These are phyloP conservation scores for Eurytemora carolleeae DNA, from an alignment of 1,140 invertebrate genomes.

Conservation along the genomic window DNA sequence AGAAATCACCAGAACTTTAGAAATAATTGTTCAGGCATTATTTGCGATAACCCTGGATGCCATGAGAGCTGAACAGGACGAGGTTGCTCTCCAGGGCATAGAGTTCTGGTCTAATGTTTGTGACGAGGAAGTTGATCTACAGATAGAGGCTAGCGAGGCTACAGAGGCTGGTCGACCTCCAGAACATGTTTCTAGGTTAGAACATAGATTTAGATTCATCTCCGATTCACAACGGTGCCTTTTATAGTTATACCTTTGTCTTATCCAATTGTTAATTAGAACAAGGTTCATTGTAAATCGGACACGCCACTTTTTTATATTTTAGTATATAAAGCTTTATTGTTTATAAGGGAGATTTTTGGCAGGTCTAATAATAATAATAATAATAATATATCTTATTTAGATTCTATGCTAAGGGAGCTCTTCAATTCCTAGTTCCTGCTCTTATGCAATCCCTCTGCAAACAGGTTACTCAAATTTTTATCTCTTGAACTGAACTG, in stretches of 20 bases:
- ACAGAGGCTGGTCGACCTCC: conserved; percentile 75
- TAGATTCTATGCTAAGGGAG: conserved; percentile 73
- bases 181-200: conserved; percentile 48
- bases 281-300: too few species aligned
- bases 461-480: conserved; percentile 44
- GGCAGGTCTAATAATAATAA: neutral
- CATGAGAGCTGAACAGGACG: conserved; percentile 90
- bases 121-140: conserved; percentile 93
- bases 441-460: conserved; percentile 81
- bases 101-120: conserved; percentile 99
- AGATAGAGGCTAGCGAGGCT: conserved; percentile 84
- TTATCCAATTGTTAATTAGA: too few species aligned
- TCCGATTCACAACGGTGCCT: too few species aligned
- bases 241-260: too few species aligned
- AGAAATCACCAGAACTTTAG: too few species aligned
- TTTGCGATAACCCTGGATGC: conserved; percentile 97
- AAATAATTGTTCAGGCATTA: too few species aligned
- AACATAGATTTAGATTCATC: conserved; percentile 29
- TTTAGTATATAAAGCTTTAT: too few species aligned
- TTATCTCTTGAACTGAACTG: too few species aligned
- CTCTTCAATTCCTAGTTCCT: conserved; percentile 80
- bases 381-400: neutral
- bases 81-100: conserved; percentile 92
- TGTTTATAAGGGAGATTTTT: too few species aligned
- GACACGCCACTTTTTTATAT: too few species aligned